Conservation (phyloP, 2,113 vertebrate species). For the Lycaon pictus region DNA sequence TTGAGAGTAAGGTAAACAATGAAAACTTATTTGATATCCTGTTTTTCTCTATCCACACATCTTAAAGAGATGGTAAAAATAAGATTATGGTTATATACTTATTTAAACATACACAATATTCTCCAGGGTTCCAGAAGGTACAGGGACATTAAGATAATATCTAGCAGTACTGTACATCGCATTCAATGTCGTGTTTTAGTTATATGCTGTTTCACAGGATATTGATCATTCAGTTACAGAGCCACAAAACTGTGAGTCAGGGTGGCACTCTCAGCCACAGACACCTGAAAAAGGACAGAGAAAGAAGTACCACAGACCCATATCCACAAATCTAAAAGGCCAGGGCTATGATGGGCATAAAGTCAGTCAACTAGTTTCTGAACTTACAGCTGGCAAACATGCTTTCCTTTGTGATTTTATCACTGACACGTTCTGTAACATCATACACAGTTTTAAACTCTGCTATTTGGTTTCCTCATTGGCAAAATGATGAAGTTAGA, state of each 20-base stretch:
- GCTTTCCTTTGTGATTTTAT: background rate
- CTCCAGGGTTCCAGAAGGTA: background rate
- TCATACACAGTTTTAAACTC: background rate
- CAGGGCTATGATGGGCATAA: background rate
- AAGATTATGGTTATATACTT: background rate
- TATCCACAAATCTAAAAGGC: background rate
- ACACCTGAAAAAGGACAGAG: background rate
- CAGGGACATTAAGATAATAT: background rate
- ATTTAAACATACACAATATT: background rate
- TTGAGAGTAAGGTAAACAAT: background rate
- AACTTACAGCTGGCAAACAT: background rate
- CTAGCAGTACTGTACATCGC: accelerated
- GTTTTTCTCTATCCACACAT: background rate
- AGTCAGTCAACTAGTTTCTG: background rate
- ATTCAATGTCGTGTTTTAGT: background rate
- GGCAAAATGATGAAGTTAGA: background rate
- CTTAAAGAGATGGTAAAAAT: background rate
- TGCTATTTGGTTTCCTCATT: background rate
- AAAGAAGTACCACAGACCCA: background rate
- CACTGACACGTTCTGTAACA: background rate
- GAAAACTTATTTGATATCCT: background rate
- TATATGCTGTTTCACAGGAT: background rate
- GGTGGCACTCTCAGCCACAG: background rate
- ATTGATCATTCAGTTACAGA: background rate
- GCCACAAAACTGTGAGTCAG: background rate